Evolutionary conservation across 2,888 invertebrate species (phyloP).

Genomic region (Scelioninae gen. 1): DNA sequence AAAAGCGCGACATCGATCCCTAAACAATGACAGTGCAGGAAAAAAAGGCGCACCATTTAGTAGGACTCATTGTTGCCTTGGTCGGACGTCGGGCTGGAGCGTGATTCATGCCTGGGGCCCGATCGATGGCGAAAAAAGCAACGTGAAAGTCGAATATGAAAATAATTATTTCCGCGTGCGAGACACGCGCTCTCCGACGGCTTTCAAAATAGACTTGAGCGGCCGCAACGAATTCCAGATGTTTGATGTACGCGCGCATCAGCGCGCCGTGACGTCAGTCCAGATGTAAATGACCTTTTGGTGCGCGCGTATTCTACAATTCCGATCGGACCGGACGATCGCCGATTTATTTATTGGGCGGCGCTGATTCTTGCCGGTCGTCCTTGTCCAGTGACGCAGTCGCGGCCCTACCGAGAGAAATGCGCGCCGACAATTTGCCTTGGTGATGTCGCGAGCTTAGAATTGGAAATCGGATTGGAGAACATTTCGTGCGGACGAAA

Average conservation of each 20-base stretch:
- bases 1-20: slow-evolving; percentile 43
- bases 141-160: slow-evolving; percentile 63
- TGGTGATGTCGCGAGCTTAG: no score
- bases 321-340: no score
- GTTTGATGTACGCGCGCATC: slow-evolving; percentile 48
- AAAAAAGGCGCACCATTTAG: slow-evolving; percentile 19
- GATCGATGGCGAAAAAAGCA: slow-evolving; percentile 53
- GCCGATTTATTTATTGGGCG: not conserved
- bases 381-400: no score
- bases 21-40: slow-evolving; percentile 36
- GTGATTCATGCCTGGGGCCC: slow-evolving; percentile 58
- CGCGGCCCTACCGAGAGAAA: no score
- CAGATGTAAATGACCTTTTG: slow-evolving; percentile 56
- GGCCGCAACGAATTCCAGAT: slow-evolving; percentile 56
- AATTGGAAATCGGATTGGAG: no score
- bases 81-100: slow-evolving; percentile 15
- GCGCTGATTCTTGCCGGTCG: no score
- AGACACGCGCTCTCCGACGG: not conserved
- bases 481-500: no score
- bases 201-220: no score
- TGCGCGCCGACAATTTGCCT: no score
- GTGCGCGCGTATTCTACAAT: no score
- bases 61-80: slow-evolving; percentile 50
- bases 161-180: slow-evolving; percentile 60
- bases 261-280: slow-evolving; percentile 35